Evolutionary conservation across 2,113 vertebrate species (phyloP), one percentile per base, ranked within the genome.

Genomic region (Stegostoma tigrinum): DNA sequence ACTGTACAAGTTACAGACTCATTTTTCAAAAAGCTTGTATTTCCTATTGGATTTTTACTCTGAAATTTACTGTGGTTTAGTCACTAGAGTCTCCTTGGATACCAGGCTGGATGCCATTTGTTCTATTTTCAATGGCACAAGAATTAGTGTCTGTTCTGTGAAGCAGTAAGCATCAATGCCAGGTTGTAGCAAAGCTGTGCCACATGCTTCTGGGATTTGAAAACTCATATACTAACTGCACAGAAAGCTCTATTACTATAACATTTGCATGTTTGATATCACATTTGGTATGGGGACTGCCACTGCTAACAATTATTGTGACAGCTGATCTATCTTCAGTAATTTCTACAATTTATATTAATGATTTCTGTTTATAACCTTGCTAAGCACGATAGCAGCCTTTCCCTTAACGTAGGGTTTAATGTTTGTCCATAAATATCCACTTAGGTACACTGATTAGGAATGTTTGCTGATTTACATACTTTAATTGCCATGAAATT

Each of bases 181-280:
- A 94, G 91, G 91, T 38, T 27, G 21, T n/a, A 23, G n/a, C 5
- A 66, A 67, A 42, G 66, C 91, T 94, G 10, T 42, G 91, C 91
- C 91, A 94, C 91, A 94, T 94, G 91, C 91, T 94, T 66, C 64
- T 94, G 91, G 64, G 67, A 94, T 94, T 94, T 94, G 45, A 94
- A 70, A 42, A 94, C 91, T 45, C n/a, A 68, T 24, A 68, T 68
- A 42, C n/a, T 70, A 24, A 38, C 64, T 94, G 91, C 91, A 94
- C 91, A 68, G 64, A 67, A 42, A 68, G 64, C 64, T 94, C 19
- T 17, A 68, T n/a, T 34, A 21, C 30, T 94, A 45, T 68, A 94
- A 94, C 64, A 70, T 70, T 67, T 67, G 7, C 38, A 70, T 94
- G 64, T 42, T 94, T 94, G 64, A 94, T 42, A 94, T 94, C 64